Base-by-base conservation (phyloP, 2,888 invertebrate genomes). In the Tachina fera region DNA sequence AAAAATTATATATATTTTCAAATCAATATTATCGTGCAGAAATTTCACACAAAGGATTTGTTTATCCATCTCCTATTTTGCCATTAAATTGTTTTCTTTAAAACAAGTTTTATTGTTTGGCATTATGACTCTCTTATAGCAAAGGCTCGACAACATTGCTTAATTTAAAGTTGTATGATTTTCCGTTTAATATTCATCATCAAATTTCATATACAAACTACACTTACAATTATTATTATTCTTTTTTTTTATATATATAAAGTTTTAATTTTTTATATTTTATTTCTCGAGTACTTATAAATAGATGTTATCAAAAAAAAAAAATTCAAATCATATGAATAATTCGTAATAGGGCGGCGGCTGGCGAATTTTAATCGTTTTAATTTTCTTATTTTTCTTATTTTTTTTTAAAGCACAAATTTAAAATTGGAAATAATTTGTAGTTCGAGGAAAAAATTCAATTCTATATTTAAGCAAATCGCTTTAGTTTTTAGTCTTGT, bases 191-290 rank as follows among this genome's bases (percentile, higher is more conserved):
- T 68, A 58, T 41, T 19, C 16, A 79, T 71, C 31, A 76, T 77
- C 76, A 77, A n/a, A 83, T 71, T 79, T 83, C 86, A 79, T 86
- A 86, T 83, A 83, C 72, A 86, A 80, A 86, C 86, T 86, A 86
- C 86, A 6, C 79, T 79, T 86, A 82, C 19, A 16, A 31, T 6
- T 53, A 19, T 61, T 60, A 31, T 31, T 53, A 19, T 60, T 60
- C 41, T 43, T 60, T 31, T 39, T 51, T 43, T 68, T 60, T 43
- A 5, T 19, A 60, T 78, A 49, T 78, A 53, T 61, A 49, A 19
- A 41, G 31, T 60, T 63, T 47, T 63, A 10, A 51, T 43, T 9
- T 16, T 31, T 56, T 61, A n/a, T n/a, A n/a, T 39, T 43, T n/a
- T 61, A 22, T 53, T 72, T 60, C 51, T 51, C 39, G 19, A 14